These are phyloP conservation scores for Eueides isabella DNA, from an alignment of 1,140 invertebrate species.

Conservation along the genomic window DNA sequence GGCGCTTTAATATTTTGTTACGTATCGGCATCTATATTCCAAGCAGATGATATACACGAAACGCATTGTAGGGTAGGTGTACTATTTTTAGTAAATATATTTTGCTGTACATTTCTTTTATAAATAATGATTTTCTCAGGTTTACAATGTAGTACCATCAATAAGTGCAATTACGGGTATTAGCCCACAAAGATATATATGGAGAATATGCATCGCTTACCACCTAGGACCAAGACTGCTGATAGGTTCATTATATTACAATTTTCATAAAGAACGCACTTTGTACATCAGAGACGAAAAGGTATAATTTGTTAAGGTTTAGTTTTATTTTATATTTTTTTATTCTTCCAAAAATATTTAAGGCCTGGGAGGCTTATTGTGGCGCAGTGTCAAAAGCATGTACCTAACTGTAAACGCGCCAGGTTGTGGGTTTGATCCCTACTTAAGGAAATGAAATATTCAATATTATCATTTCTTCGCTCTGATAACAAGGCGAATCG, in stretches of 20 bases:
- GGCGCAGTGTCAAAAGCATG: too few relatives aligned
- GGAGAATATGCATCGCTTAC: conserved; percentile 94
- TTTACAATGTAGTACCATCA: conserved; percentile 95
- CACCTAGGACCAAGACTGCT: conserved; percentile 94
- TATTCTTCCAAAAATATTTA: too few relatives aligned
- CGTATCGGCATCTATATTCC: conserved; percentile 92
- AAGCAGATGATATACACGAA: conserved; percentile 95
- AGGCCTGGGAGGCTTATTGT: too few relatives aligned
- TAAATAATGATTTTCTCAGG: conserved; percentile 82
- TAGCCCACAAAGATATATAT: conserved; percentile 95
- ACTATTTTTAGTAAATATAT: not conserved
- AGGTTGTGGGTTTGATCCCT: too few relatives aligned
- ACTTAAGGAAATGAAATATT: too few relatives aligned
- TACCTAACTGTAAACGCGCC: too few relatives aligned
- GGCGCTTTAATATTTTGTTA: conserved; percentile 92
- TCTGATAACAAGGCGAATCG: too few relatives aligned
- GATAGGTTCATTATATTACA: conserved; percentile 92
- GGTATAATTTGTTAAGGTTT: conserved; percentile 46
- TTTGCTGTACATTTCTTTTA: not conserved
- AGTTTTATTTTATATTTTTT: not conserved
- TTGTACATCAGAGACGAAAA: conserved; percentile 83
- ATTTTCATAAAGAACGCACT: conserved; percentile 89
- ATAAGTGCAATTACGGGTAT: conserved; percentile 96
- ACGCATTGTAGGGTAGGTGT: conserved; percentile 93
- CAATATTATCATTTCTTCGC: too few relatives aligned